phyloP scores from a whole-genome alignment of 2,113 vertebrate genomes.

The Acrocephalus kingi region DNA sequence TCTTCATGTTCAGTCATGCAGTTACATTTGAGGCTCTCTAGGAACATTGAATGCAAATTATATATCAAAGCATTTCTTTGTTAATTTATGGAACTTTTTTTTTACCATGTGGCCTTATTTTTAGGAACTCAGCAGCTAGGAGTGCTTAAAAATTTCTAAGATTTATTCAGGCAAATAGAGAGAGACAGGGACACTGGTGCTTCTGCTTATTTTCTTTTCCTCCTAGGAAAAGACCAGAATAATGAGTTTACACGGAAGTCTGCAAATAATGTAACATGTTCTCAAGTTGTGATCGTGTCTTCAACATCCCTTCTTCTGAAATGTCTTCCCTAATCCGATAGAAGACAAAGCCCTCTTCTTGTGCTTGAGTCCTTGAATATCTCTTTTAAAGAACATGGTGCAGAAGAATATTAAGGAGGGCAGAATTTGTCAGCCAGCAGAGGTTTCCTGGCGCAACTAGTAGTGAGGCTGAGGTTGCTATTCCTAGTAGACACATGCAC shows the following conservation, averaged over 20 bases:
- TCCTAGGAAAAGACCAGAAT: not conserved
- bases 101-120: not conserved
- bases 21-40: not conserved
- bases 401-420: not conserved
- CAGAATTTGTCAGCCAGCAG: not conserved
- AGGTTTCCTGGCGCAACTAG: not conserved
- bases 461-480: not conserved
- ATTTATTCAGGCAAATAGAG: not conserved
- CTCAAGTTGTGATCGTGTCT: not conserved
- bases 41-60: not conserved
- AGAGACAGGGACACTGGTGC: not conserved
- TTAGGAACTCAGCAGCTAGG: not conserved
- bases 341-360: not conserved
- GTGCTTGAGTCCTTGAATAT: not conserved
- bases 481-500: accelerated
- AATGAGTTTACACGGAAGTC: not conserved
- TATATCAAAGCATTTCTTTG: not conserved
- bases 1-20: not conserved
- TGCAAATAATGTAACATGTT: not conserved
- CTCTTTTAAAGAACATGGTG: not conserved
- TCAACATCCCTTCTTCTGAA: not conserved
- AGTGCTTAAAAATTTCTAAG: not conserved
- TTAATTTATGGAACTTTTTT: not conserved
- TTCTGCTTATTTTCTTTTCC: not conserved
- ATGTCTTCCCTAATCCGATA: not conserved